phyloP scores from a whole-genome alignment of 2,113 vertebrate species.

The Cyprinodon brontotheroides region DNA sequence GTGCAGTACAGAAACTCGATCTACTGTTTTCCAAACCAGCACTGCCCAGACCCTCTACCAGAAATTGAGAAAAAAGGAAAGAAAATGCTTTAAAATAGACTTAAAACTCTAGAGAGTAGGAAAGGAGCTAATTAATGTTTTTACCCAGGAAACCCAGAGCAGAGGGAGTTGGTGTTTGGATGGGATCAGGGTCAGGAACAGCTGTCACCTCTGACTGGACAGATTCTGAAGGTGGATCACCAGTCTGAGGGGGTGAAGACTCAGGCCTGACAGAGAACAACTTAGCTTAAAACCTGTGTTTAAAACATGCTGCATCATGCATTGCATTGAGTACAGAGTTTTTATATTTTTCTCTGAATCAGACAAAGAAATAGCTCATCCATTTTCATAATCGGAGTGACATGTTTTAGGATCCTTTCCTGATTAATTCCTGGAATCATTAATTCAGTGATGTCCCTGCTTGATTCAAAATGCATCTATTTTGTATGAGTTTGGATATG shows the following conservation, averaged over 20 bases:
- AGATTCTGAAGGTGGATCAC: conserved; percentile 75
- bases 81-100: not conserved
- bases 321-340: no score
- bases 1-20: conserved; percentile 31
- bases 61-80: conserved; percentile 6
- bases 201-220: conserved; percentile 8
- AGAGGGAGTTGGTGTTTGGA: conserved; percentile 33
- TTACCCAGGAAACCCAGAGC: conserved; percentile 62
- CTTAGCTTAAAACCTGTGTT: not conserved
- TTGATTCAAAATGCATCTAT: no score
- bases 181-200: not conserved
- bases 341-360: not conserved
- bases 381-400: not conserved
- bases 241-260: conserved; percentile 2
- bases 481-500: not conserved
- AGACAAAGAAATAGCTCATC: not conserved
- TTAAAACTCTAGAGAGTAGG: not conserved
- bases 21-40: conserved; percentile 22
- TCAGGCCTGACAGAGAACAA: conserved; percentile 28
- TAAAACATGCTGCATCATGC: not conserved
- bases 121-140: not conserved
- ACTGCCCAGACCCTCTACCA: conserved; percentile 49
- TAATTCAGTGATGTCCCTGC: no score
- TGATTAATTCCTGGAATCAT: not conserved
- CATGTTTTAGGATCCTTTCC: not conserved